Conservation (phyloP, 2,888 invertebrate genomes). For the Eurytoma californica region DNA sequence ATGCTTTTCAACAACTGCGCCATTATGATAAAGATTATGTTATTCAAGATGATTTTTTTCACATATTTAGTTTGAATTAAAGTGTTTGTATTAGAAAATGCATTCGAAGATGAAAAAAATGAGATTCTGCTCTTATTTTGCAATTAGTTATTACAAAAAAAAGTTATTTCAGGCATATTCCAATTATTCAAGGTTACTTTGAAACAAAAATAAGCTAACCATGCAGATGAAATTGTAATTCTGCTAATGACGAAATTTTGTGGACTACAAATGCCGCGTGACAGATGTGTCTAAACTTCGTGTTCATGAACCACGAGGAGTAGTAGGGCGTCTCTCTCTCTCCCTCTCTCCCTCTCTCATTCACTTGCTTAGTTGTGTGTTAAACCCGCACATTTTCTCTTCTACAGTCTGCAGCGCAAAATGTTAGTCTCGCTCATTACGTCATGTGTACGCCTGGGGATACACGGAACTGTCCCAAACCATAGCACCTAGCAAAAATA, state of each 20-base stretch:
- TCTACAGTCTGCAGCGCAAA: constrained; percentile 7
- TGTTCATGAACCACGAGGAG: not conserved
- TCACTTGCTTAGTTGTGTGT: not conserved
- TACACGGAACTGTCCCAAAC: not conserved
- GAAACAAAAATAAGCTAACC: constrained; percentile 24
- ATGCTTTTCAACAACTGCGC: too few species aligned
- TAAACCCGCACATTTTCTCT: not conserved
- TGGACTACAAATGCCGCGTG: constrained; percentile 18
- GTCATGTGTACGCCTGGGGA: not conserved
- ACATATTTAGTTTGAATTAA: too few species aligned
- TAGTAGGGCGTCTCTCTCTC: not conserved
- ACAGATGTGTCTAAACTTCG: constrained; percentile 26
- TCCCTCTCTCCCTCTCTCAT: not conserved
- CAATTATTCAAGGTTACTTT: constrained; percentile 16
- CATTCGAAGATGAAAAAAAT: too few species aligned
- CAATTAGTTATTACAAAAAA: not conserved
- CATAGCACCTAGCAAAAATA: constrained; percentile 13
- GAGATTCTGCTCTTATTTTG: too few species aligned
- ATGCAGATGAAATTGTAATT: constrained; percentile 32
- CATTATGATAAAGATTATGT: too few species aligned
- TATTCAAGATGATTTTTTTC: too few species aligned
- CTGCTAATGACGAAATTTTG: constrained; percentile 42
- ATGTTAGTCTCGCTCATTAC: constrained; percentile 16
- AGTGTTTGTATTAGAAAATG: too few species aligned
- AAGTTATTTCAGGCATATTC: not conserved